Evolutionary conservation across 1,140 invertebrate species (phyloP), one percentile per base, ranked within the genome.

Genomic region (Megathymus violae): DNA sequence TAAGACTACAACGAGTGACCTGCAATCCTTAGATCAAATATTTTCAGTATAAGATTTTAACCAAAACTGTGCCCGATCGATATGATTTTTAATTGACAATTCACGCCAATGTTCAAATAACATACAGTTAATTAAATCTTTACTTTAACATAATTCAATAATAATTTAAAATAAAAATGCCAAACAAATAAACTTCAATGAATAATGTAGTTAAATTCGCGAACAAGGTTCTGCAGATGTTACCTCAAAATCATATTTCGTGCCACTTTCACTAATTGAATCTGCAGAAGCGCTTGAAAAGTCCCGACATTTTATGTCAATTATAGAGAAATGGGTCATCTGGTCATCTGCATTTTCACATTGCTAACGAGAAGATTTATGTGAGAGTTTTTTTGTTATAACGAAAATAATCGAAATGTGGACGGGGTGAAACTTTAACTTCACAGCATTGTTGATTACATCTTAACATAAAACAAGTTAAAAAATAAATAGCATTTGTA

Each of bases 311-410:
- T 59, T 59, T 59, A 44, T 47, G 13, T 47, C 56, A 48, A 59
- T 59, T 59, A 48, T 38, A 9, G 27, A 5, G 17, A 59, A 59
- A 34, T 47, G 47, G 56, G 56, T 59, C 56, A 48, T 38, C 43
- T 59, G 54, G 54, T 59, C 54, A 59, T 47, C 54, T 47, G 46
- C 15, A 59, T 59, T 59, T 59, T 11, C 31, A 27, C 31, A 27
- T 59, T 59, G 43, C 54, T 59, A 59, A 59, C 43, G 43, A 59
- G 27, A n/a, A 13, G 16, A 34, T 40, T 44, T 44, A 11, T 27
- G n/a, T 27, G 14, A 17, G n/a, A 44, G 40, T 56, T 56, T 54
- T 43, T 27, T 17, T n/a, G 40, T 44, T 6, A 14, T 56, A 16
- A 56, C 40, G 50, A 19, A 36, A 4, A 1, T 11, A 14, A 48